Evolutionary conservation across 2,888 invertebrate species (phyloP), one percentile per base, ranked within the genome.

Genomic region (Drosophila fulvimacula): DNA sequence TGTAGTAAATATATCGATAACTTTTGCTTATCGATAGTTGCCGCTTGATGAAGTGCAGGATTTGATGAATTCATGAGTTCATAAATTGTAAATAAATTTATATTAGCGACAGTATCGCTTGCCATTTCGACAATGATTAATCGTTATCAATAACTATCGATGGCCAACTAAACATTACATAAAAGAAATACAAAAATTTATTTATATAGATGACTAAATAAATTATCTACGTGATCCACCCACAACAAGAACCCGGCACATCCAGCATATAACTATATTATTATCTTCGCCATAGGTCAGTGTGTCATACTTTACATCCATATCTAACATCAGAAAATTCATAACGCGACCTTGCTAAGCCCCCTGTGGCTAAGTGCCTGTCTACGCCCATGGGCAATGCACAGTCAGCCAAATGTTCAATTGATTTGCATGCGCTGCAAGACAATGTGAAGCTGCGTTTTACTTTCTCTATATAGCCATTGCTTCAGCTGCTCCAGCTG

Each of bases 341-440:
- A 17, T 21, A 51, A n/a, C 6, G 5, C 9, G 53, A 0, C 9
- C 15, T 15, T 13, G 15, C 19, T 11, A 10, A 10, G 27, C 3
- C 41, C 36, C 11, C 7, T 21, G 13, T 36, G 5, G 24, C 17
- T 17, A 21, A 15, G 11, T 5, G n/a, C n/a, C 13, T 19, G 34
- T 13, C 49, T 36, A 61, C 42, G 34, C 21, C 51, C 30, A 13
- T 65, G 51, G 38, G 34, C 55, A 21, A 5, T 30, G 49, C 46
- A 34, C 57, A 60, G 56, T 61, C 59, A 69, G 63, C 58, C 64
- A 75, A 84, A 73, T 82, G 84, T 80, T 87, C 87, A 84, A 85
- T 85, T 87, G 84, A 87, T 85, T 84, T 85, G 83, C 86, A 81
- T 82, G 74, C 61, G 51, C 63, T 69, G 67, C 53, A 41, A 68